These are phyloP conservation scores for Epinotia ramella DNA, from an alignment of 2,888 invertebrate species.

Conservation along the genomic window DNA sequence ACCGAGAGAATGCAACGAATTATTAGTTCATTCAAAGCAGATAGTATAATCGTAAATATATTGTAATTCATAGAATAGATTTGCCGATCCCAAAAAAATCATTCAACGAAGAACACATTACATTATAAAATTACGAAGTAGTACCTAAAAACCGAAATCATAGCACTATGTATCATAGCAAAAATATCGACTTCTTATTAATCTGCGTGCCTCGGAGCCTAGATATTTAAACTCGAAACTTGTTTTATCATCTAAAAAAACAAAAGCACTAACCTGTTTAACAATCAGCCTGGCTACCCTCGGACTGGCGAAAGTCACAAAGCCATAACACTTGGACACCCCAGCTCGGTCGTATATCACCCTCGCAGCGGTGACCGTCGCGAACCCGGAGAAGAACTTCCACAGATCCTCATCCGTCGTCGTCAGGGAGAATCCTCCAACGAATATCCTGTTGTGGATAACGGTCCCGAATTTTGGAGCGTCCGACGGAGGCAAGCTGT, in stretches of 20 bases:
- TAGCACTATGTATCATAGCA: too few species aligned
- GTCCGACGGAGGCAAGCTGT: conserved; percentile 76
- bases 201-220: too few species aligned
- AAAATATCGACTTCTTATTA: too few species aligned
- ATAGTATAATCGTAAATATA: too few species aligned
- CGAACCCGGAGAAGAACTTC: conserved; percentile 95
- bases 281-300: conserved; percentile 81
- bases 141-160: too few species aligned
- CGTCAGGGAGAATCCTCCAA: conserved; percentile 97
- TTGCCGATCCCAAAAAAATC: too few species aligned
- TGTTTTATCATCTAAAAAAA: neutral
- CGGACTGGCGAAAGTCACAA: conserved; percentile 88
- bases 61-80: too few species aligned
- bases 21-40: too few species aligned
- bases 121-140: too few species aligned
- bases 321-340: conserved; percentile 96
- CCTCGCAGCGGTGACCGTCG: conserved; percentile 96
- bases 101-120: too few species aligned
- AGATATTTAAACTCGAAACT: too few species aligned
- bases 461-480: conserved; percentile 91
- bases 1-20: too few species aligned
- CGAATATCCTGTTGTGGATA: conserved; percentile 97
- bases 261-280: conserved; percentile 73
- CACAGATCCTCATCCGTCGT: conserved; percentile 97
- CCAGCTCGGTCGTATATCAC: conserved; percentile 98